Conservation (phyloP, 2,888 invertebrate species). For the Pantelozetes paolii region DNA sequence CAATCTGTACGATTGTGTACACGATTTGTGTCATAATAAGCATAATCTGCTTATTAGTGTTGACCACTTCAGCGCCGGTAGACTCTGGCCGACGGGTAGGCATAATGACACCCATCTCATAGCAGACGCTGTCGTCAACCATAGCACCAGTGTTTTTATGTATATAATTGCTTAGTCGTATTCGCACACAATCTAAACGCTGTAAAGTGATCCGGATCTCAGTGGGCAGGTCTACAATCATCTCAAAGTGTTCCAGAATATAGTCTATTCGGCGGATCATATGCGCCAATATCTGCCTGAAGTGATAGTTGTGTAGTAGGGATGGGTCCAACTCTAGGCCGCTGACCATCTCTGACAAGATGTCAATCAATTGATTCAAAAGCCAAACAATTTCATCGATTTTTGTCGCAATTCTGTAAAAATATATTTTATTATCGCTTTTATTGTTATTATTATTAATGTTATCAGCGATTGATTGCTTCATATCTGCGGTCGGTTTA, state of each 20-base stretch:
- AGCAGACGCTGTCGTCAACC: constrained; percentile 20
- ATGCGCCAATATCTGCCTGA: constrained; percentile 35
- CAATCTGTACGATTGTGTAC: constrained; percentile 27
- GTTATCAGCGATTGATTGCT: neutral
- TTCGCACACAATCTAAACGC: constrained; percentile 34
- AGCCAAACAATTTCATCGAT: constrained; percentile 32
- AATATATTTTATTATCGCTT: too few relatives aligned
- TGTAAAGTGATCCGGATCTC: constrained; percentile 1
- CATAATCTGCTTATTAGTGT: constrained; percentile 23
- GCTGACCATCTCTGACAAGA: constrained; percentile 35
- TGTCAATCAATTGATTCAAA: constrained; percentile 36
- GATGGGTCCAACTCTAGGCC: constrained; percentile 35
- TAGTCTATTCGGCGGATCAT: constrained; percentile 38
- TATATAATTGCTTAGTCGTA: constrained; percentile 36
- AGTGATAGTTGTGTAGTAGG: constrained; percentile 29
- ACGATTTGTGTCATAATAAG: constrained; percentile 36
- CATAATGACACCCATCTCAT: neutral
- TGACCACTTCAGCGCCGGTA: neutral
- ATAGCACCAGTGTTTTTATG: neutral
- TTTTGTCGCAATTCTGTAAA: neutral
- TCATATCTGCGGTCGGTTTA: neutral
- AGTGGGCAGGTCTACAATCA: neutral
- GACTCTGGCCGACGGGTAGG: neutral
- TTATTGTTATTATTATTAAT: neutral
- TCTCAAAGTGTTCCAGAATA: constrained; percentile 40